Evolutionary conservation across 2,888 invertebrate genomes (phyloP).

Genomic region (Amiota mariae): DNA sequence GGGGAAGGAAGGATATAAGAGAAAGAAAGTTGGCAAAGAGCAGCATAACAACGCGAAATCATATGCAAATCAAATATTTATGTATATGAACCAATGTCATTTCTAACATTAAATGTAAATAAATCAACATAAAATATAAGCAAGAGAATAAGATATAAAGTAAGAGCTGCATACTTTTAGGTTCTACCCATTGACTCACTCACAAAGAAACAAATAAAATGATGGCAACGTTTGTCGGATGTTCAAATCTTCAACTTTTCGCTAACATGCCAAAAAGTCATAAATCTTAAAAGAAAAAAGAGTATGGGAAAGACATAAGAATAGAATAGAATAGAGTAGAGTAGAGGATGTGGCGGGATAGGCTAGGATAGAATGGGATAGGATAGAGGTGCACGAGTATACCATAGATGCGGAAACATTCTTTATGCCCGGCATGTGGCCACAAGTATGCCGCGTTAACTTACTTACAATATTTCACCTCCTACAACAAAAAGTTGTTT

Average conservation of each 20-base stretch:
- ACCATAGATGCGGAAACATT: no score
- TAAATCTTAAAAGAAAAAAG: slow-evolving; percentile 1
- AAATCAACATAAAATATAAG: neutral
- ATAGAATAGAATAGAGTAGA: no score
- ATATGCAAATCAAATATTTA: slow-evolving; percentile 3
- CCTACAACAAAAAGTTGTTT: neutral
- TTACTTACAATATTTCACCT: no score
- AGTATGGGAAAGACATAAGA: no score
- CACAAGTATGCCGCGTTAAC: no score
- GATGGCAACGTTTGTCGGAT: neutral
- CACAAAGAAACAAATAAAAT: slow-evolving; percentile 4
- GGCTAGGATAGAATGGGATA: no score
- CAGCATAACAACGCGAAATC: neutral
- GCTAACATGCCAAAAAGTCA: slow-evolving; percentile 19
- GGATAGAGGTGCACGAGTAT: no score
- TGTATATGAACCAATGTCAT: slow-evolving; percentile 6
- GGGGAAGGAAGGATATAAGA: neutral
- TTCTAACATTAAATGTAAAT: slow-evolving; percentile 7
- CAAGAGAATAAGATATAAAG: no score
- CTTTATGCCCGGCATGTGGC: no score
- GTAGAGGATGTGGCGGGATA: no score
- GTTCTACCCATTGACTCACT: no score
- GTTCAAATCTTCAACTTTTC: slow-evolving; percentile 16
- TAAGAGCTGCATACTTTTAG: no score
- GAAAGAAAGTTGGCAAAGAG: neutral